Percentiles rank a stretch among this genome's conserved stretches.
Conservation (phyloP, 1,140 invertebrate genomes). For the Drosophila pandora region DNA sequence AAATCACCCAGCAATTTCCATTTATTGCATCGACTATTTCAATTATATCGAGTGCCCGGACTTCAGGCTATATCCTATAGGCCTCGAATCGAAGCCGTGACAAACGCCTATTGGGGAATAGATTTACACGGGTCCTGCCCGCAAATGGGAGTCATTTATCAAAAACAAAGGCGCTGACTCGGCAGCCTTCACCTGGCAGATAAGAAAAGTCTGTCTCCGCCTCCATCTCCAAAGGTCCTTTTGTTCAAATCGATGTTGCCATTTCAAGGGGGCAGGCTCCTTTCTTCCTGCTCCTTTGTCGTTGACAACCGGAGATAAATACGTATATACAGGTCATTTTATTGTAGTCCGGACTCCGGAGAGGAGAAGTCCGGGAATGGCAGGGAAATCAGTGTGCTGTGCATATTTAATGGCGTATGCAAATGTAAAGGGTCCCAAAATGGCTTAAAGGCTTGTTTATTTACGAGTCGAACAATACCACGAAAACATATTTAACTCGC, state of each 20-base stretch:
- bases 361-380: conserved; percentile 5
- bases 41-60: conserved; percentile 62
- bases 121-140: conserved; percentile 59
- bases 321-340: conserved; percentile 66
- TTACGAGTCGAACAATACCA: conserved; percentile 57
- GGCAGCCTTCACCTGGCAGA: conserved; percentile 57
- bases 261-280: conserved; percentile 35
- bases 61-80: background rate
- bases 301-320: conserved; percentile 60
- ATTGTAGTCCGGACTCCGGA: conserved; percentile 48
- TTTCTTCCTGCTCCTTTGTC: conserved; percentile 30
- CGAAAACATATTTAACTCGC: conserved; percentile 52
- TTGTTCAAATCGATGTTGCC: conserved; percentile 55
- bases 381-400: conserved; percentile 61
- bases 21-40: conserved; percentile 58
- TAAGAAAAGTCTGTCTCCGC: conserved; percentile 29
- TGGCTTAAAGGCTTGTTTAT: conserved; percentile 70
- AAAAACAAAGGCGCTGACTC: conserved; percentile 71
- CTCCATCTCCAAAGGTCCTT: conserved; percentile 5
- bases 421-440: conserved; percentile 56
- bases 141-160: conserved; percentile 68
- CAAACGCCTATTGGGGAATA: conserved; percentile 57
- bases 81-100: conserved; percentile 51
- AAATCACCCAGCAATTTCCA: conserved; percentile 44
- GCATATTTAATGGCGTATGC: conserved; percentile 79